Base-by-base conservation (phyloP, 2,113 vertebrate genomes). In the Psettodes erumei region DNA sequence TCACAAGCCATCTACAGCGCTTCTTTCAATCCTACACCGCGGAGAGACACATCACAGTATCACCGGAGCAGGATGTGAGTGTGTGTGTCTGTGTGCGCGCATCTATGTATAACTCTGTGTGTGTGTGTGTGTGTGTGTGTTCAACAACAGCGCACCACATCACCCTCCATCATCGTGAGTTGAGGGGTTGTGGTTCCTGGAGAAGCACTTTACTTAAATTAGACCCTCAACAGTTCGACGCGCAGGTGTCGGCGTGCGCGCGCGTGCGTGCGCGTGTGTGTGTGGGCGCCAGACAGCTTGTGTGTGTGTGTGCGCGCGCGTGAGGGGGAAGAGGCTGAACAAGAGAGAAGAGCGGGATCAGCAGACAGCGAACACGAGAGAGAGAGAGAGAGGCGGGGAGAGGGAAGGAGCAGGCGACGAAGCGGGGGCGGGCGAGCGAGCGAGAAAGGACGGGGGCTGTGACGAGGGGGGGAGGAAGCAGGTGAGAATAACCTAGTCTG, bases 191-290 rank as follows among this genome's bases (percentile, higher is more conserved):
- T 87, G 90, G 89, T 93, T 91, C 87, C 87, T 83, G 81, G 84
- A 93, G 90, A 88, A 91, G 90, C 90, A 92, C 89, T 91, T 91
- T 90, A 91, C 91, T 89, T 91, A 93, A 93, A 91, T 92, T 91
- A 93, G 90, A 89, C 89, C 86, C 87, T 91, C 87, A 91, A 91
- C 88, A 75, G 59, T 86, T 91, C 90, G 51, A 83, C 75, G 70
- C 84, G 88, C 90, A 91, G 89, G 89, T 91, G 91, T 91, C 84
- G 82, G 67, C 16, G 74, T 80, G 85, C 62, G 79, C 67, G 6
- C 65, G 12, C 66, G 40, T 67, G 58, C 71, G 61, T 71, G 70
- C 65, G 50, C 48, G 33, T 62, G 65, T 61, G 48, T 56, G 55
- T 59, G 63, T 30, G 71, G 54, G 40, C 67, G 62, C 58, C 25